Percentiles rank a stretch among this genome's conserved stretches.
Conservation (phyloP, 2,113 vertebrate genomes). For the Amphiprion ocellaris region DNA sequence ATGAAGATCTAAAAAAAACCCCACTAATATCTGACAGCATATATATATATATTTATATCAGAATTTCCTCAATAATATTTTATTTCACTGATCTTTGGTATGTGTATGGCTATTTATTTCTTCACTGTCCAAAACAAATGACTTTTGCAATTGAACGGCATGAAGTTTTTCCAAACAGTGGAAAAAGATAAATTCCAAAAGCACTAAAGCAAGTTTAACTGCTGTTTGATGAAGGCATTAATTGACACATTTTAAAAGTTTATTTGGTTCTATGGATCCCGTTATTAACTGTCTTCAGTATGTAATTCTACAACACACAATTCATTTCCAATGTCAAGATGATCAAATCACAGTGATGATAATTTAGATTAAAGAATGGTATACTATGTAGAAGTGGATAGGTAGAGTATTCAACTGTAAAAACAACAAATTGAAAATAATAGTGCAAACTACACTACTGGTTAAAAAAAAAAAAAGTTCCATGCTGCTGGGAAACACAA, state of each 20-base stretch:
- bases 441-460: neutral
- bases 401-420: too few species aligned
- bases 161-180: too few species aligned
- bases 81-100: neutral
- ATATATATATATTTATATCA: neutral
- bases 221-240: neutral
- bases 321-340: too few species aligned
- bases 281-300: too few species aligned
- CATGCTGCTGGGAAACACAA: neutral
- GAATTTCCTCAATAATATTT: conserved; percentile 29
- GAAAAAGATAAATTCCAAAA: neutral
- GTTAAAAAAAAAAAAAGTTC: neutral
- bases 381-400: too few species aligned
- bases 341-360: neutral
- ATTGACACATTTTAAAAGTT: neutral
- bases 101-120: too few species aligned
- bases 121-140: too few species aligned
- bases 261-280: too few species aligned
- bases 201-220: neutral
- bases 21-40: neutral
- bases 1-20: neutral
- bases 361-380: neutral
- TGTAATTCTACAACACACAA: too few species aligned
- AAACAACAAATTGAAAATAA: neutral
- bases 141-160: too few species aligned